Evolutionary conservation across 2,113 vertebrate species (phyloP), one percentile per base, ranked within the genome.

Genomic region (Malaclemys terrapin): DNA sequence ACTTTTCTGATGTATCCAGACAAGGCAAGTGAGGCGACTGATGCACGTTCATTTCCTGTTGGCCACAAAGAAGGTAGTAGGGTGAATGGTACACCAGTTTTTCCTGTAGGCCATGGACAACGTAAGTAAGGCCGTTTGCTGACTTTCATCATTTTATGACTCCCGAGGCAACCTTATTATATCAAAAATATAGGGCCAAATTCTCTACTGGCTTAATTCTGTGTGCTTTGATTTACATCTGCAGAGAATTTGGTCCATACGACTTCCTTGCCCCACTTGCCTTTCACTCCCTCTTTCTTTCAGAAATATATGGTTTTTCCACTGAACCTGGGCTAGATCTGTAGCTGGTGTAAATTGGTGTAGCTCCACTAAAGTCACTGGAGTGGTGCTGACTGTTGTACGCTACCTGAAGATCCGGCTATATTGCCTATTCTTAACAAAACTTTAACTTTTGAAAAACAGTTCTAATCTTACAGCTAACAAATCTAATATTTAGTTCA

Each of bases 111-210:
- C 87, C 80, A 0, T 42, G 45, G 2, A 49, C 84, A 76, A 86
- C 84, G 88, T 93, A 86, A 85, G 80, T 72, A 75, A 12, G 13
- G 50, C 12, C 59, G 84, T 92, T 94, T 57, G n/a, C 38, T 89
- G 87, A 93, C 92, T 84, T 95, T 47, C 75, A 75, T 45, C 52
- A 38, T 1, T 3, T 5, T 78, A 96, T 50, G 85, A 90, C 95
- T 95, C 94, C 94, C 89, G 86, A 1, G 3, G 93, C 93, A 97
- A 95, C 91, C 87, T 92, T 50, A 31, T 47, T 1, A 29, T 8
- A 84, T 3, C 84, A 85, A 85, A 91, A 62, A 20, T 0, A 90
- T 12, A 16, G 47, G 45, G 56, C 8, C 56, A n/a, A 83, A 42
- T 90, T 50, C 82, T 72, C 56, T 78, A 11, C 85, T 85, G 80